A percentile compares a stretch with the other conserved stretches of the same genome.
Evolutionary conservation across 2,888 invertebrate species (phyloP).

Genomic region (Enoplolaimus lenunculus): DNA sequence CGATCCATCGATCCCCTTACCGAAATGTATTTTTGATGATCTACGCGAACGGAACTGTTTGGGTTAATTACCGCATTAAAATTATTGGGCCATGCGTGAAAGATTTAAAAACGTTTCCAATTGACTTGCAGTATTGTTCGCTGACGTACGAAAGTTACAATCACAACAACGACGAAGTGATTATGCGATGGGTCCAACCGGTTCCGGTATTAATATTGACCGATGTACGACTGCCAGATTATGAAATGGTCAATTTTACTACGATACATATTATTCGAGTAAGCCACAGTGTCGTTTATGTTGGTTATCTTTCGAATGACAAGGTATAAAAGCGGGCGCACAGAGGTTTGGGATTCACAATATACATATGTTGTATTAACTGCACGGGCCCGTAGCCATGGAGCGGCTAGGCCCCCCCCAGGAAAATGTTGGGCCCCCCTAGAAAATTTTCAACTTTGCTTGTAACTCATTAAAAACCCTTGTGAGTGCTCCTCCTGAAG

Average conservation of each 20-base stretch:
- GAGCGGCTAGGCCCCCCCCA: no score
- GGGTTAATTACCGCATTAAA: conserved; percentile 36
- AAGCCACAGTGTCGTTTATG: no score
- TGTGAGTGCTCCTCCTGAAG: no score
- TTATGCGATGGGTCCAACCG: conserved; percentile 34
- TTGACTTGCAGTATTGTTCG: conserved; percentile 28
- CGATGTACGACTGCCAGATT: conserved; percentile 39
- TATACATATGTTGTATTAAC: no score
- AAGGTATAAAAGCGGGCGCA: no score
- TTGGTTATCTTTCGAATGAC: no score
- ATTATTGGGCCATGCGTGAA: conserved; percentile 26
- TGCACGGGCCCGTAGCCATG: no score
- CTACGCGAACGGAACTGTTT: conserved; percentile 30
- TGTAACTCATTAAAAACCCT: no score
- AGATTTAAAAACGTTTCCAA: conserved; percentile 19
- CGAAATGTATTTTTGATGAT: conserved; percentile 39
- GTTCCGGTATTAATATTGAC: conserved; percentile 36
- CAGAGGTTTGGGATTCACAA: no score
- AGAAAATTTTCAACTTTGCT: no score
- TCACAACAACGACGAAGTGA: conserved; percentile 35
- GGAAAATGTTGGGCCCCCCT: no score
- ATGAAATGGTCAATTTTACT: conserved; percentile 34
- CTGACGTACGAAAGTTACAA: conserved; percentile 38
- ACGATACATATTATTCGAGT: conserved; percentile 32
- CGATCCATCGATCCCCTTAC: conserved; percentile 34